These are phyloP conservation scores for Botrylloides violaceus DNA, from an alignment of 23 tunicate genomes.

Conservation along the genomic window DNA sequence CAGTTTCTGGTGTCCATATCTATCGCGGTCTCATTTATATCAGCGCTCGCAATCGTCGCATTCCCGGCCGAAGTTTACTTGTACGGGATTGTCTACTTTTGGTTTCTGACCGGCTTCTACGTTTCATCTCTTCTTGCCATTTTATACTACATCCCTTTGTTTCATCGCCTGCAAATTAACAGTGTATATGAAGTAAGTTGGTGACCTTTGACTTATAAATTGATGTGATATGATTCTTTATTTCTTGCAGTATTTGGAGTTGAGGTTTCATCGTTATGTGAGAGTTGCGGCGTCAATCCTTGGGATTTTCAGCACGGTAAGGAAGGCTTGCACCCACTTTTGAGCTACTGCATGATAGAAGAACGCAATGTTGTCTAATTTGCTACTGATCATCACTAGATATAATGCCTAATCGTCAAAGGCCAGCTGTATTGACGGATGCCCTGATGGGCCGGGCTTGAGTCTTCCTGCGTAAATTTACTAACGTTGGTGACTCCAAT, in stretches of 20 bases:
- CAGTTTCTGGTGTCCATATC: slow-evolving; percentile 53
- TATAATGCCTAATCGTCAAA: too few species aligned
- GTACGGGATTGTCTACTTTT: slow-evolving; percentile 27
- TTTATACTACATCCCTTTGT: slow-evolving; percentile 47
- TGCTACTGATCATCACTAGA: too few species aligned
- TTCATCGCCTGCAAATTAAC: slow-evolving; percentile 32
- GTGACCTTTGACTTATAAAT: neutral
- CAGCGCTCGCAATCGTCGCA: slow-evolving; percentile 47
- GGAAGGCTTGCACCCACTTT: too few species aligned
- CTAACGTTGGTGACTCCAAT: too few species aligned
- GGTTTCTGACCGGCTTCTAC: slow-evolving; percentile 24
- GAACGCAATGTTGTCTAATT: too few species aligned
- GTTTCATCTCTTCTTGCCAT: slow-evolving; percentile 39
- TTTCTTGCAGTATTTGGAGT: slow-evolving; percentile 44
- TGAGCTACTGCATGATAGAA: too few species aligned
- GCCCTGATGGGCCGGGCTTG: too few species aligned
- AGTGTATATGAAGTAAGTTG: slow-evolving; percentile 46
- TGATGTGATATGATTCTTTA: neutral
- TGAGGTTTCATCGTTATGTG: slow-evolving; percentile 30
- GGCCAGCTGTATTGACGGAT: too few species aligned
- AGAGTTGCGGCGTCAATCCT: slow-evolving; percentile 37
- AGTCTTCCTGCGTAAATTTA: too few species aligned
- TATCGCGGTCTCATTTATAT: slow-evolving; percentile 44
- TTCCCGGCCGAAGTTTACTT: slow-evolving; percentile 42
- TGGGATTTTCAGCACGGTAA: slow-evolving; percentile 43